phyloP scores from a whole-genome alignment of 1,140 invertebrate species.

The Atta cephalotes region DNA sequence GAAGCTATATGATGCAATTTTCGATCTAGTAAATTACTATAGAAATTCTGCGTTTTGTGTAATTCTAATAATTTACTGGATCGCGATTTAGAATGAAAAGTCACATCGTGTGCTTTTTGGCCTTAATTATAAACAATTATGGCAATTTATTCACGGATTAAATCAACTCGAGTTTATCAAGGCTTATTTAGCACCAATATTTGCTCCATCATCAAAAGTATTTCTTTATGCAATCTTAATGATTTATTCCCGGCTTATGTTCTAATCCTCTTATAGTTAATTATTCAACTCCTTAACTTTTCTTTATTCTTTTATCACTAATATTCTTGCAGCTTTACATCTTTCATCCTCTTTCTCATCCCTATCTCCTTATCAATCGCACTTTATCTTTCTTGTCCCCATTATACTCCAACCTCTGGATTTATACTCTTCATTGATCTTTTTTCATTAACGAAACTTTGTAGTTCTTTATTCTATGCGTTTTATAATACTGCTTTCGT shows the following conservation, averaged over 20 bases:
- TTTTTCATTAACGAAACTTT: conserved; percentile 16
- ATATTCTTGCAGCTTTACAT: conserved; percentile 19
- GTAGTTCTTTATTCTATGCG: conserved; percentile 9
- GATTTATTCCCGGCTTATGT: background rate
- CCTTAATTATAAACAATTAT: too few relatives aligned
- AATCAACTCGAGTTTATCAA: background rate
- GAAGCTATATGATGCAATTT: too few relatives aligned
- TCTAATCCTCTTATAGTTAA: conserved; percentile 5
- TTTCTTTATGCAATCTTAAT: conserved; percentile 7
- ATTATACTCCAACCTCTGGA: background rate
- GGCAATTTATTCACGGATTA: too few relatives aligned
- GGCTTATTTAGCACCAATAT: background rate
- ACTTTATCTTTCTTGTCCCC: conserved; percentile 44
- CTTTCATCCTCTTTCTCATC: background rate
- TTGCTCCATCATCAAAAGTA: background rate
- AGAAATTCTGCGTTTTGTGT: too few relatives aligned
- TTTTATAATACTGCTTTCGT: background rate
- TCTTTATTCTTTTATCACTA: conserved; percentile 43
- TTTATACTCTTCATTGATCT: conserved; percentile 18
- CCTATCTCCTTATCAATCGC: conserved; percentile 12
- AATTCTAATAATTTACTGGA: too few relatives aligned
- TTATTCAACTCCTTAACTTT: conserved; percentile 32
- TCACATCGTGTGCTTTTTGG: too few relatives aligned
- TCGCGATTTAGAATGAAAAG: too few relatives aligned
- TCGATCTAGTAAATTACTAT: too few relatives aligned